Evolutionary conservation across 2,888 invertebrate species (phyloP), one percentile per base, ranked within the genome.

Genomic region (Agrilus cyanescens): DNA sequence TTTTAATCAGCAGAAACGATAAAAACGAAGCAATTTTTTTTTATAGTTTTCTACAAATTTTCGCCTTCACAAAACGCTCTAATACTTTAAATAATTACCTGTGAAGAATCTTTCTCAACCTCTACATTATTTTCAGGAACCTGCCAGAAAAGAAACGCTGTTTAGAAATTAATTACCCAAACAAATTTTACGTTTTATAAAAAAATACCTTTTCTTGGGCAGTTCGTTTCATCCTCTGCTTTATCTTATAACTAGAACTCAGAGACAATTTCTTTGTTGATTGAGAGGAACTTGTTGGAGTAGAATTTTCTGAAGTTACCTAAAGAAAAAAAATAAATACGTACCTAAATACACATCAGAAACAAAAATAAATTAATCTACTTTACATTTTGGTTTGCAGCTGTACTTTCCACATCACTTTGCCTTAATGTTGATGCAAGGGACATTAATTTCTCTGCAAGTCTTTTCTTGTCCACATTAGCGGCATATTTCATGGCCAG

Each of bases 401-500:
- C 10, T 25, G 25, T 12, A 29, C 37, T 30, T 18, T 55, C 53
- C 14, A 46, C 47, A 2, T 53, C 48, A 12, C 53, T 55, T 40
- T 54, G 52, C 7, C 52, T 47, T 25, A 62, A 41, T 48, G 52
- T 54, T 7, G 51, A 41, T 4, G 58, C 55, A 14, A 66, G 41
- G 35, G 60, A 60, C 1, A 74, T 72, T 18, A 94, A 69, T 59
- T 84, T 83, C 52, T 89, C 85, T 0, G 85, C 85, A 35, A 95
- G 70, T 55, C 85, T 80, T 53, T 79, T 76, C 53, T 82, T 78
- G 16, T 86, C 82, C 10, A 85, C 69, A 50, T 85, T 80, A 0
- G 80, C 78, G 0, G 93, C 88, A 66, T 93, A 95, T 61, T 87
- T 89, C n/a, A 87, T 81, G 1, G 90, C 91, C 31, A 91, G 68